Evolutionary conservation across 37 sponge, comb jelly and placozoan genomes (phyloP), one percentile per base, ranked within the genome.

Genomic region (Cliona cf. orientalis): DNA sequence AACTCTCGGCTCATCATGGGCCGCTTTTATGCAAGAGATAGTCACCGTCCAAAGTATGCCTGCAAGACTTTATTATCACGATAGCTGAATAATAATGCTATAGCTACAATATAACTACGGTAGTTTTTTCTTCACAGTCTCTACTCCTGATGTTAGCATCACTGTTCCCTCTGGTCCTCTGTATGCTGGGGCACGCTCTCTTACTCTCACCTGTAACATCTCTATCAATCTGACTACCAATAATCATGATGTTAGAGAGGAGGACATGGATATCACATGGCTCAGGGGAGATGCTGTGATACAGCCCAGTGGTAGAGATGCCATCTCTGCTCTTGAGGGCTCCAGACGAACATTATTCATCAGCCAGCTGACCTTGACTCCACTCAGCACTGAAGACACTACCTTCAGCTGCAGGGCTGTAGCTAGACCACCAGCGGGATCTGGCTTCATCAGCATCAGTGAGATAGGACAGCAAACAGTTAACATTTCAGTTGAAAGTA

Each of bases 141-240:
- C 74, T 34, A 1, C 57, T 56, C 74, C 74, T 29, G 7, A 6
- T 73, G 74, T 73, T 55, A 40, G 25, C 22, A 12, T 73, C 34
- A 29, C 74, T 7, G 57, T 29, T 35, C 57, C 34, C 35, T 22
- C 74, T 31, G 35, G 57, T 32, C 34, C 37, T 11, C 58, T 55
- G 36, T 19, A 35, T 19, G 56, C 56, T 12, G 71, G 45, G 12
- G 25, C 9, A 4, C 21, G 23, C 2, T 11, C 40, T n/a, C 31
- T 43, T 21, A 40, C 55, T 49, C 74, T 73, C 37, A 73, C 74
- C 35, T 73, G 74, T 32, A 29, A 55, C 55, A 57, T 42, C 35
- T 55, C 37, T 1, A 7, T 73, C 57, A 38, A 55, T 42, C 2
- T 5, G 2, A 23, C 57, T 70, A 3, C 36, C 4, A 39, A 37